Base-by-base conservation (phyloP, 1,140 invertebrate genomes). In the Zelostemma sp. region DNA sequence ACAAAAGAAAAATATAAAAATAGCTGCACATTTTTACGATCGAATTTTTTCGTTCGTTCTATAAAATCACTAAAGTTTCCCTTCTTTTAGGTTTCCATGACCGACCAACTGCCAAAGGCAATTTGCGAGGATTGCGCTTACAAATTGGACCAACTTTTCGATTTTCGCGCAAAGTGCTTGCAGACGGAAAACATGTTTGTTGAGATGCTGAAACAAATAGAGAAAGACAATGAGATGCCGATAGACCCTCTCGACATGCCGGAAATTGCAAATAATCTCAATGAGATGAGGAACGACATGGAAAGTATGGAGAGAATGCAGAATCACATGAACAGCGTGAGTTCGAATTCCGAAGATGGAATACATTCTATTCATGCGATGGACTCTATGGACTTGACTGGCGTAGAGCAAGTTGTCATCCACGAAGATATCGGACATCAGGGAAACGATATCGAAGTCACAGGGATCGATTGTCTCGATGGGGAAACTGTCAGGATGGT, bases 21-120 rank as follows among this genome's bases (percentile, higher is more conserved):
- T n/a, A n/a, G n/a, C n/a, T n/a, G n/a, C n/a, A n/a, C n/a, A n/a
- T n/a, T n/a, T 28, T 28, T 3, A 28, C 25, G 8, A 28, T 28
- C 25, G n/a, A n/a, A n/a, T n/a, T n/a, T n/a, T n/a, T n/a, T 8
- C 25, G 3, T 28, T 8, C 25, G 25, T 35, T 35, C 21, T 4
- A 25, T 25, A 25, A 25, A 25, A 25, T 25, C 3, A 25, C 6
- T 9, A 11, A 35, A 35, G 1, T 66, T 57, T 15, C 51, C 56
- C 49, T 40, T 19, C 17, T 70, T 70, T 8, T 63, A 89, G 88
- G 85, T 89, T 9, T 85, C 85, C n/a, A 79, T 87, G 72, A 80
- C 79, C 11, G 89, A 89, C 75, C 86, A 87, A 51, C 73, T 90
- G 15, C 88, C 89, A 17, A 90, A 90, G 83, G 84, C 89, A 61